Conservation (phyloP, 2,797 vertebrate species). For the Cryptoprocta ferox region DNA sequence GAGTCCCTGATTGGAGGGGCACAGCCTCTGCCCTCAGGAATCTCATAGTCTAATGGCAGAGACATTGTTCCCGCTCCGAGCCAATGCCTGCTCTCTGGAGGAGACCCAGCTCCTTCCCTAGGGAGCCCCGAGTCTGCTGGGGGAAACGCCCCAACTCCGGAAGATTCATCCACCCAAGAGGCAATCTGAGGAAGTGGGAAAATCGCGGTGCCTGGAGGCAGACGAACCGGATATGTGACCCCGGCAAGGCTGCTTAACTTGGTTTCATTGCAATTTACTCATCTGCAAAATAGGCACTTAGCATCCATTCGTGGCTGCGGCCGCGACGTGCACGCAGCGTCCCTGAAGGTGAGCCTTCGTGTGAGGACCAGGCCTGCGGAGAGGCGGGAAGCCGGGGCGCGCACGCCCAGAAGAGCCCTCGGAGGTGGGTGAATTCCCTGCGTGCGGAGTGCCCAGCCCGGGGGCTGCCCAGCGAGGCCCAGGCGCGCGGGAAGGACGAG, state of each 20-base stretch:
- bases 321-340: accelerated
- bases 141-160: background rate
- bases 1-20: too few species aligned
- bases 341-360: background rate
- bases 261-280: constrained; percentile 54
- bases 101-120: background rate
- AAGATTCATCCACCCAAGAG: background rate
- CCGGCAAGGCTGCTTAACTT: constrained; percentile 47
- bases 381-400: background rate
- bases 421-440: background rate
- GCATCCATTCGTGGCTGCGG: background rate
- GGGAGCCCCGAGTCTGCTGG: background rate
- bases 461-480: background rate
- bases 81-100: accelerated
- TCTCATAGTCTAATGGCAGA: background rate
- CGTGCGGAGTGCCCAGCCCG: background rate
- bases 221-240: background rate
- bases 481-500: accelerated
- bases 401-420: background rate
- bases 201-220: background rate
- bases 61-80: background rate
- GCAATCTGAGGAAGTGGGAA: background rate
- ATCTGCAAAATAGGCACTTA: constrained; percentile 64
- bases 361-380: accelerated
- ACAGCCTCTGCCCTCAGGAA: background rate